Evolutionary conservation across 1,140 invertebrate species (phyloP).

Genomic region (Drosophila rhopaloa): DNA sequence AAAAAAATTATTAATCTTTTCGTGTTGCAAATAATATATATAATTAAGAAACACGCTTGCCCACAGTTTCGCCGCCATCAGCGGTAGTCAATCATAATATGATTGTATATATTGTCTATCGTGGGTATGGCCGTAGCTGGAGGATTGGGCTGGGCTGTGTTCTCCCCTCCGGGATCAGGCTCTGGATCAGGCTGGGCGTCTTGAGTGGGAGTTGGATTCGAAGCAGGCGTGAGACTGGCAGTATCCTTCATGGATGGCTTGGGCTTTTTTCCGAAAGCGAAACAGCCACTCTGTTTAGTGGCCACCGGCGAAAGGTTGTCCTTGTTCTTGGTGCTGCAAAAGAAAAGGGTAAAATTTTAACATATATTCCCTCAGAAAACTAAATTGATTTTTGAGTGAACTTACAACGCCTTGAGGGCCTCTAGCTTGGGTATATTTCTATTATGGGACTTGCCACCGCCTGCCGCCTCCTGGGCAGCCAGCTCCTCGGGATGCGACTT

Average conservation of each 20-base stretch:
- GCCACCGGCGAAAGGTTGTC: constrained; percentile 77
- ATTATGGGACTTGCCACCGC: constrained; percentile 68
- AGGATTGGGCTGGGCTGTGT: not conserved
- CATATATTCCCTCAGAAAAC: not conserved
- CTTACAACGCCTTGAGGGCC: constrained; percentile 75
- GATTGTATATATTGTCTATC: constrained; percentile 68
- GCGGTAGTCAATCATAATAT: constrained; percentile 57
- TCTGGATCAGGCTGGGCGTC: constrained; percentile 3
- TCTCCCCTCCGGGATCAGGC: not conserved
- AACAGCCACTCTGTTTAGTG: constrained; percentile 77
- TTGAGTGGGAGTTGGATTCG: constrained; percentile 1
- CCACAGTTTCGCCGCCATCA: not conserved
- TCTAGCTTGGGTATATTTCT: constrained; percentile 82
- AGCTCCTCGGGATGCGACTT: constrained; percentile 85
- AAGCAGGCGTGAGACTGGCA: not conserved
- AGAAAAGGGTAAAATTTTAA: not conserved
- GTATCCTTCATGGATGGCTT: constrained; percentile 40
- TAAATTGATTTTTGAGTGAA: not conserved
- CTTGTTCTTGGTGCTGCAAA: constrained; percentile 67
- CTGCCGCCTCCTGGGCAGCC: constrained; percentile 79
- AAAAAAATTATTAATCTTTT: no score
- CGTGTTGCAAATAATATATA: not conserved
- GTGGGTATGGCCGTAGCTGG: constrained; percentile 49
- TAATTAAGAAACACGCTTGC: not conserved
- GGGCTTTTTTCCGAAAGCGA: constrained; percentile 74